Evolutionary conservation across 2,113 vertebrate species (phyloP).

Genomic region (Ceyx melanurus): DNA sequence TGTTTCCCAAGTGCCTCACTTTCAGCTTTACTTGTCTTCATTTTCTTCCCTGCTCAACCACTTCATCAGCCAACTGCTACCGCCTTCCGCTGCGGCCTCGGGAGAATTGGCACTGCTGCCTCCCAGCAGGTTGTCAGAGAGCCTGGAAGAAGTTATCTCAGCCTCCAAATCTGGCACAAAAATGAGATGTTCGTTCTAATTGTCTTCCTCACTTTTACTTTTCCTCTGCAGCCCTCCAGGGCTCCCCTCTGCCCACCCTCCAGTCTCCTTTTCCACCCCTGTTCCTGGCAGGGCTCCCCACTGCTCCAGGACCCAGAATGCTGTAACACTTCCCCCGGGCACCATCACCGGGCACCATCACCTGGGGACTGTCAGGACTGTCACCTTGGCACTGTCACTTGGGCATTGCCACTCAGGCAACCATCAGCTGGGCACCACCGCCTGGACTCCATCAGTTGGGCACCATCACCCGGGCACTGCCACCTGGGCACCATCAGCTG

Average conservation of each 20-base stretch:
- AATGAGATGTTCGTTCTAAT: not conserved
- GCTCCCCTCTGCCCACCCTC: not conserved
- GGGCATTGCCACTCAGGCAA: too few species aligned
- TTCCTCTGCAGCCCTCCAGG: not conserved
- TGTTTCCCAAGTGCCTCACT: conserved; percentile 21
- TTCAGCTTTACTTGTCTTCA: conserved; percentile 40
- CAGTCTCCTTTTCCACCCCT: not conserved
- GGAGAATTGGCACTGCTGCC: not conserved
- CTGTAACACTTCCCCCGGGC: too few species aligned
- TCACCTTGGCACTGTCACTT: too few species aligned
- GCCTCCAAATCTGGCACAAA: not conserved
- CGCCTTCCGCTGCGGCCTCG: not conserved
- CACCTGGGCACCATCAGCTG: too few species aligned
- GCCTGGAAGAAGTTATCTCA: not conserved
- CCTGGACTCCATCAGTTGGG: too few species aligned
- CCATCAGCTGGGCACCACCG: too few species aligned
- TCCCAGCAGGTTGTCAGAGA: conserved; percentile 20
- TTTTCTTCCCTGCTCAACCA: conserved; percentile 23
- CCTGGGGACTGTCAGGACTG: too few species aligned
- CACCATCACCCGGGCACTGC: too few species aligned
- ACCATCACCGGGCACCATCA: too few species aligned
- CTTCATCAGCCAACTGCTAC: conserved; percentile 45
- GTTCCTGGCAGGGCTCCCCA: conserved; percentile 16
- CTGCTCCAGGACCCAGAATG: not conserved
- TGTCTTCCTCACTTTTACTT: not conserved